Conservation (phyloP, 2,888 invertebrate genomes). For the Troglohyphantes excavatus region DNA sequence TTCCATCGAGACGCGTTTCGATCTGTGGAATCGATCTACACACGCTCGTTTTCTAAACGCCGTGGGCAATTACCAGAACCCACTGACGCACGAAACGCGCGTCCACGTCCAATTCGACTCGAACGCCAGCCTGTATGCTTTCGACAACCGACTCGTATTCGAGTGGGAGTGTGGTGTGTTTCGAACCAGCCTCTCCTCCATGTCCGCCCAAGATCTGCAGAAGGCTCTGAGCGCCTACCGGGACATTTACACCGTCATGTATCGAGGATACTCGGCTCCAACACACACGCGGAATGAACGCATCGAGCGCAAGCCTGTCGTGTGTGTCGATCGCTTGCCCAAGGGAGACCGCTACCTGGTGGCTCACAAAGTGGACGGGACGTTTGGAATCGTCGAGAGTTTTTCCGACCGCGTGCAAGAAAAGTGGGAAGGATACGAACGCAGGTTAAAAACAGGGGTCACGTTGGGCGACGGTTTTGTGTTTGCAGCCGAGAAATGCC, state of each 20-base stretch:
- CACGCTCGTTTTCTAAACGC: not conserved
- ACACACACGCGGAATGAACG: too few relatives aligned
- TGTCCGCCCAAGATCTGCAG: not conserved
- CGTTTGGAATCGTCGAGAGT: conserved; percentile 29
- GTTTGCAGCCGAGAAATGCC: not conserved
- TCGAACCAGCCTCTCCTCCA: not conserved
- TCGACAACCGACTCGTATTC: not conserved
- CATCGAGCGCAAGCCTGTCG: too few relatives aligned
- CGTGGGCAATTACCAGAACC: not conserved
- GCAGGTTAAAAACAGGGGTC: not conserved
- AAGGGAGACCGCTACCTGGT: not conserved
- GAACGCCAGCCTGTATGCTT: not conserved
- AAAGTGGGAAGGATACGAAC: conserved; percentile 35
- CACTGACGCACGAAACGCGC: not conserved
- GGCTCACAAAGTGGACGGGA: conserved; percentile 4
- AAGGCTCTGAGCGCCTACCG: not conserved
- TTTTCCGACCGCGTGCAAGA: not conserved
- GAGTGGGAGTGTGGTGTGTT: not conserved
- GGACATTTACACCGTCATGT: too few relatives aligned
- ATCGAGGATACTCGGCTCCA: too few relatives aligned
- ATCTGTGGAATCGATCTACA: not conserved
- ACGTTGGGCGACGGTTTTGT: conserved; percentile 21
- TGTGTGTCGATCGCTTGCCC: too few relatives aligned
- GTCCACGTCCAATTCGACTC: not conserved
- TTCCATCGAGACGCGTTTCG: conserved; percentile 2